A percentile compares a stretch with the other conserved stretches of the same genome.
Evolutionary conservation across 92 coral and sea anemone species (phyloP).

Genomic region (Galaxea fascicularis): DNA sequence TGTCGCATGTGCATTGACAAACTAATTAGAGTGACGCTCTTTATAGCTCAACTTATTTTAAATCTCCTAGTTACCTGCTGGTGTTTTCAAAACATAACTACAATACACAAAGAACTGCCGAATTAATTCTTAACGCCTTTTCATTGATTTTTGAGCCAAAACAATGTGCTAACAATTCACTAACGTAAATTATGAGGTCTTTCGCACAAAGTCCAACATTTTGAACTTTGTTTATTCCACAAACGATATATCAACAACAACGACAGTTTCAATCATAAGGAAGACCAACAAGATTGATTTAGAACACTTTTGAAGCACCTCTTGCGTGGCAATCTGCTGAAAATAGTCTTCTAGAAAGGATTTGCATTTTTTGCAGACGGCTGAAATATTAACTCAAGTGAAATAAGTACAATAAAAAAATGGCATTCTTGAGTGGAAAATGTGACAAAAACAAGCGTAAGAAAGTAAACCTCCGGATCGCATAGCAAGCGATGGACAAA

Average conservation of each 20-base stretch:
- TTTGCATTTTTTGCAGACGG: not conserved
- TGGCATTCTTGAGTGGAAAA: no score
- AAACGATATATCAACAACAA: not conserved
- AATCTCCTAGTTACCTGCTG: not conserved
- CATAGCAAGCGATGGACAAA: no score
- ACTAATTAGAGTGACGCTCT: not conserved
- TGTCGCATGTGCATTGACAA: not conserved
- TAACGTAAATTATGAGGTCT: no score
- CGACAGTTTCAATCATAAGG: not conserved
- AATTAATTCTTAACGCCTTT: no score
- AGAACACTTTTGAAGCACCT: not conserved
- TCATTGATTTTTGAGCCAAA: not conserved
- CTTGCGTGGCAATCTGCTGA: not conserved
- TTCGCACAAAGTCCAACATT: no score
- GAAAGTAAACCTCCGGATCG: no score
- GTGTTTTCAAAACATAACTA: constrained; percentile 8
- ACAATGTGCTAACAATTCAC: not conserved
- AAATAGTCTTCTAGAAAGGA: not conserved
- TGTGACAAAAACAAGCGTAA: no score
- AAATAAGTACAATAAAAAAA: no score
- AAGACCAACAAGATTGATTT: not conserved
- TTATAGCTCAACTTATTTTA: not conserved
- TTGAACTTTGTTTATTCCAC: not conserved
- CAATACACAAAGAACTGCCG: not conserved
- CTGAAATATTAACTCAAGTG: not conserved